Conservation (phyloP, 2,113 vertebrate species). For the Campylomormyrus tamandua region DNA sequence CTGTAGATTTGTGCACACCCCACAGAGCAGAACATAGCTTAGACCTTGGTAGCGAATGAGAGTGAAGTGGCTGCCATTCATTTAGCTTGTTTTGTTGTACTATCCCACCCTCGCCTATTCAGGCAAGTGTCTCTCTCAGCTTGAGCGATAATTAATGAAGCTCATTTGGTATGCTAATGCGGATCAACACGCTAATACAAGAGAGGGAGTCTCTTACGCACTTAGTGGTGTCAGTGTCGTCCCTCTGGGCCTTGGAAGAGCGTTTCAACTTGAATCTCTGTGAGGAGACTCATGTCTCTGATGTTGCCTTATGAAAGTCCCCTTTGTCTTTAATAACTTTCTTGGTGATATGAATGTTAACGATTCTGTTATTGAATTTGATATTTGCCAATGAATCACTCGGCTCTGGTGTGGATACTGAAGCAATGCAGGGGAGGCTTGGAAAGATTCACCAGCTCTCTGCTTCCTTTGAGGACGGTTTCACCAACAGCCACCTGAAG, state of each 20-base stretch:
- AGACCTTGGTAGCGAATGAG: not conserved
- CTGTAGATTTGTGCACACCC: not conserved
- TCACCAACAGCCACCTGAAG: conserved; percentile 47
- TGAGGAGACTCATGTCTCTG: not conserved
- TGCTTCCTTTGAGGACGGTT: conserved; percentile 51
- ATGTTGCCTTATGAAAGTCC: conserved; percentile 50
- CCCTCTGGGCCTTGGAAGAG: conserved; percentile 1
- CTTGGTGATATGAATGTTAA: conserved; percentile 47
- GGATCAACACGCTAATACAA: conserved; percentile 52
- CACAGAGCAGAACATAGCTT: not conserved
- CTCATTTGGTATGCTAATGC: conserved; percentile 60
- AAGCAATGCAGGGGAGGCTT: conserved; percentile 20
- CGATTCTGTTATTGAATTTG: conserved; percentile 60
- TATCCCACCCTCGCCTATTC: conserved; percentile 48
- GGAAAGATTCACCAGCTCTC: conserved; percentile 48
- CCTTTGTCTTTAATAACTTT: conserved; percentile 28
- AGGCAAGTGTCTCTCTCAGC: conserved; percentile 49
- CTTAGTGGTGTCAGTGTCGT: not conserved
- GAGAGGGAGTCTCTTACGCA: conserved; percentile 36
- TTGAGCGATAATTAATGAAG: conserved; percentile 55
- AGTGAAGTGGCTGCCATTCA: conserved; percentile 8
- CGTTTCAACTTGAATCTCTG: not conserved
- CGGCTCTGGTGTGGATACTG: conserved; percentile 24
- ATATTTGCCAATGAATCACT: conserved; percentile 62
- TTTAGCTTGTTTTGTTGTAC: conserved; percentile 2